These are phyloP conservation scores for Mus caroli DNA, from an alignment of 2,797 vertebrate species.

Conservation along the genomic window DNA sequence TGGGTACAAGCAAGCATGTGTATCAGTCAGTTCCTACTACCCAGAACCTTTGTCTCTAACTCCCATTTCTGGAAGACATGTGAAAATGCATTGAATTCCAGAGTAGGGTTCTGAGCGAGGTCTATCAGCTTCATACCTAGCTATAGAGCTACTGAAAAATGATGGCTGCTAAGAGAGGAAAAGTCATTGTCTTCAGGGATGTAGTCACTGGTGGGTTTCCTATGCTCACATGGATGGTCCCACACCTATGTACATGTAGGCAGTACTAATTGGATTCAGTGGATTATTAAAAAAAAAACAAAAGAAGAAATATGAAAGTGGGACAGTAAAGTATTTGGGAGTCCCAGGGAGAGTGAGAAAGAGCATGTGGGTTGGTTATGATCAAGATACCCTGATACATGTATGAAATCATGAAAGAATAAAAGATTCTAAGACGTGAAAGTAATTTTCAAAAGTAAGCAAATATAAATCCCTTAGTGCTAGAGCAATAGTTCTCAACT, in stretches of 20 bases:
- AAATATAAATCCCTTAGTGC: neutral
- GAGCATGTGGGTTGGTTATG: neutral
- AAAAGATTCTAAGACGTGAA: neutral
- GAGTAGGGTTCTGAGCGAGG: slow-evolving; percentile 54
- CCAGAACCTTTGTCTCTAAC: slow-evolving; percentile 66
- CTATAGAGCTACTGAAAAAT: neutral
- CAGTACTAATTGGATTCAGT: neutral
- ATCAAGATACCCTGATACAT: neutral
- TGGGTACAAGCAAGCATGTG: neutral
- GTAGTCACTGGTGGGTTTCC: neutral
- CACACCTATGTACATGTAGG: neutral
- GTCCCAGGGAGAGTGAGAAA: slow-evolving; percentile 46
- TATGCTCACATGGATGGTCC: neutral
- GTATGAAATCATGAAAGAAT: neutral
- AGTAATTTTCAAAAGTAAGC: slow-evolving; percentile 31
- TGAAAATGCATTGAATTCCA: slow-evolving; percentile 38
- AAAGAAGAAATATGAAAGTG: neutral
- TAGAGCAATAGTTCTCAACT: neutral
- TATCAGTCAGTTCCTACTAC: slow-evolving; percentile 2
- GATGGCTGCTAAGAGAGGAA: neutral
- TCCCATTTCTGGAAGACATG: slow-evolving; percentile 24
- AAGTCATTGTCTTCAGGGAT: neutral
- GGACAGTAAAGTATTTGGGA: neutral
- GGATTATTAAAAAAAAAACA: neutral
- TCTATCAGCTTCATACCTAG: neutral